Percentiles rank a stretch among this genome's conserved stretches.
phyloP scores from a whole-genome alignment of 2,888 invertebrate species.

The Callinectes sapidus region DNA sequence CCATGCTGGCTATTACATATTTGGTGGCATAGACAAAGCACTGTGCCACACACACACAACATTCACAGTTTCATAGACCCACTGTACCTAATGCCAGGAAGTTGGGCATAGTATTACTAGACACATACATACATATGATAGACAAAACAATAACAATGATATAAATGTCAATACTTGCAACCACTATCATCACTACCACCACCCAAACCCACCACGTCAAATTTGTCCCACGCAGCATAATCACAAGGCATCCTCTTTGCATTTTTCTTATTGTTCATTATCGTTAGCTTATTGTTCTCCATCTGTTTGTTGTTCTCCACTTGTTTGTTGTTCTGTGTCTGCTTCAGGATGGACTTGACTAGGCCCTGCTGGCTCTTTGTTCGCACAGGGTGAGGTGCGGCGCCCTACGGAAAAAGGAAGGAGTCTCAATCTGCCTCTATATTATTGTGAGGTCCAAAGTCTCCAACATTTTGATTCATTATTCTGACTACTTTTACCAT shows the following conservation, averaged over 20 bases:
- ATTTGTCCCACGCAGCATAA: conserved; percentile 86
- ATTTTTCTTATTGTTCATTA: conserved; percentile 16
- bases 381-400: not conserved
- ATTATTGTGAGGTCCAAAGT: too few relatives aligned
- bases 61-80: too few relatives aligned
- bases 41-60: too few relatives aligned
- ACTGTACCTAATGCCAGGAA: too few relatives aligned
- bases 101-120: too few relatives aligned
- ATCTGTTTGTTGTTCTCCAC: not conserved
- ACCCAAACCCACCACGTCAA: conserved; percentile 84
- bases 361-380: not conserved
- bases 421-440: not conserved
- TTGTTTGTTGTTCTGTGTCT: not conserved
- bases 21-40: too few relatives aligned
- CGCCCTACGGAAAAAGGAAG: not conserved
- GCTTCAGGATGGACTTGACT: not conserved
- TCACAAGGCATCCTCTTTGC: conserved; percentile 81
- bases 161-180: not conserved
- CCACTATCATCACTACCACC: not conserved
- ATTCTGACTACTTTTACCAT: too few relatives aligned
- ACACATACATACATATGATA: not conserved
- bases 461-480: too few relatives aligned
- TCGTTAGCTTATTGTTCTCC: not conserved
- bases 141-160: not conserved
- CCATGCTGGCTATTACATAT: too few relatives aligned